Evolutionary conservation across 2,888 invertebrate species (phyloP), one percentile per base, ranked within the genome.

Genomic region (Dryobotodes eremita): DNA sequence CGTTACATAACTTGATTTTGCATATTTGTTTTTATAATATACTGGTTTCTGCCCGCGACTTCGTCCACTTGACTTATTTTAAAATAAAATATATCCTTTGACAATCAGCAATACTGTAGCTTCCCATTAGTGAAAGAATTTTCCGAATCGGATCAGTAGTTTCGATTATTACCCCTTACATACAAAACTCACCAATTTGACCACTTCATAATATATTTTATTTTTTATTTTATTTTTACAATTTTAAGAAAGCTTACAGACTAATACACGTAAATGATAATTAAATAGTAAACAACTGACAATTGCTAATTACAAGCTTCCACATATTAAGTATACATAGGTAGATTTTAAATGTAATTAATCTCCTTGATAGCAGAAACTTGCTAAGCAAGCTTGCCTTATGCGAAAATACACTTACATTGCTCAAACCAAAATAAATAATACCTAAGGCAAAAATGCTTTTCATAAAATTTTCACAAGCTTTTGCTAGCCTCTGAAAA

Each of bases 1-100:
- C 70, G n/a, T n/a, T 69, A 46, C 36, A 50, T 46, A 20, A 20
- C 61, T 17, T 55, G 15, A 66, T 59, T 79, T 70, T 70, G n/a
- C 26, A 69, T 64, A 61, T 64, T 68, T 13, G 3, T 50, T 50
- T 69, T 68, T 42, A 46, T 55, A 15, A 26, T 66, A 48, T 48
- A 26, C 26, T 66, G 20, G 20, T 3, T n/a, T 20, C 20, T 48
- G 6, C 46, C 20, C 6, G 26, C 7, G 11, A 20, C 26, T 26
- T 66, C 66, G 7, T 13, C 36, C 7, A 11, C 23, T 36, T 64
- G 3, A 20, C 3, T 42, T 23, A 15, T 42, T 15, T n/a, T 65
- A 65, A 15, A 15, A 65, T 65, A 65, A 42, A 36, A 7, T 7
- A 20, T 36, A 62, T 20, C 62, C 20, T 20, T 31, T 20, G 11